These are phyloP conservation scores for Pseudomyrmex pallidus DNA, from an alignment of 1,140 invertebrate genomes.

Conservation along the genomic window DNA sequence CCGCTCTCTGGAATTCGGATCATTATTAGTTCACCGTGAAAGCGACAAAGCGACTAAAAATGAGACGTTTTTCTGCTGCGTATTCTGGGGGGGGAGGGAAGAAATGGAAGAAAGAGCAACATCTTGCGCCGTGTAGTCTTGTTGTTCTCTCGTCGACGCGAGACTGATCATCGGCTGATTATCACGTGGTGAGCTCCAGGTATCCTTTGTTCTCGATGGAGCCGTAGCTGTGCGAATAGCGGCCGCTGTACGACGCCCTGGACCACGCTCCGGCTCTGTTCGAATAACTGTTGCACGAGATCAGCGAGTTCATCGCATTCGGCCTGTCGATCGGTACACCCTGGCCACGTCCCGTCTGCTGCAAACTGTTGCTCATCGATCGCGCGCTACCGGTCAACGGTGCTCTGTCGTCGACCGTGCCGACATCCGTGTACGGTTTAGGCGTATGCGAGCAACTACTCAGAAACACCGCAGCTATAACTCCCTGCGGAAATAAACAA, in stretches of 20 bases:
- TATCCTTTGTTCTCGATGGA: conserved; percentile 84
- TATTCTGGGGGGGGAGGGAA: too few species aligned
- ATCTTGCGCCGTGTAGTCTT: background rate
- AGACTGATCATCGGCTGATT: background rate
- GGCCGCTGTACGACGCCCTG: conserved; percentile 81
- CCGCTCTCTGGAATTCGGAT: too few species aligned
- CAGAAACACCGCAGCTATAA: conserved; percentile 81
- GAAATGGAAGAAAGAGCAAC: background rate
- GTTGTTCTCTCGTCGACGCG: background rate
- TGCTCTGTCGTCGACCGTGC: conserved; percentile 74
- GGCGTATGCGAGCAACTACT: conserved; percentile 77
- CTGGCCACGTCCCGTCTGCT: conserved; percentile 59
- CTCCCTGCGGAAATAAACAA: conserved; percentile 76
- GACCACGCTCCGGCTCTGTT: conserved; percentile 89
- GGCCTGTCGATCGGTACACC: conserved; percentile 83
- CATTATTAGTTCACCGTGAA: background rate
- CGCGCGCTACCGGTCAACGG: conserved; percentile 78
- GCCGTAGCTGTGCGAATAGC: conserved; percentile 87
- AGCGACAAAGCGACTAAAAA: background rate
- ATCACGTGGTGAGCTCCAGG: conserved; percentile 82
- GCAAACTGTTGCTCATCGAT: conserved; percentile 47
- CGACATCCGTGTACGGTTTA: conserved; percentile 82
- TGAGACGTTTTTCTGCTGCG: background rate
- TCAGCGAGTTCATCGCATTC: conserved; percentile 89
- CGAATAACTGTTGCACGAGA: conserved; percentile 91